Evolutionary conservation across 2,797 vertebrate genomes (phyloP).

Genomic region (Dicrostonyx torquatus): DNA sequence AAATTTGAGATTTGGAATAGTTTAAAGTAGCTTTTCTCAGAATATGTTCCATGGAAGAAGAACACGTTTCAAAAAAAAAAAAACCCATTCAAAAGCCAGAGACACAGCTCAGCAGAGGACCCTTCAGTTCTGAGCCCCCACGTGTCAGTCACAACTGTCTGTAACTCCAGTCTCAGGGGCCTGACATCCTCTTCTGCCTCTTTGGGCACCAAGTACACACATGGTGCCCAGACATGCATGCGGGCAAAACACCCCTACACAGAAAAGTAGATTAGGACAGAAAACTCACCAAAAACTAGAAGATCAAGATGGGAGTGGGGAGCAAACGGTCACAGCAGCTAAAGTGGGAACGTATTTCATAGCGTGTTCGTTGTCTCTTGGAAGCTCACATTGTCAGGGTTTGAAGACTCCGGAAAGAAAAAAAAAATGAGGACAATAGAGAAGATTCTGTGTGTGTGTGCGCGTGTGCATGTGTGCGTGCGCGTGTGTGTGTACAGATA

Average conservation of each 20-base stretch:
- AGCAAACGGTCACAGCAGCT: neutral
- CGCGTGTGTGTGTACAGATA: neutral
- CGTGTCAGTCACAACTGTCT: neutral
- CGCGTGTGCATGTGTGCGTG: neutral
- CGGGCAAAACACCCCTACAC: neutral
- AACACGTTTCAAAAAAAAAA: neutral
- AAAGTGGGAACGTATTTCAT: neutral
- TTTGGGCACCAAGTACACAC: neutral
- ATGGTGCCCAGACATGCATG: neutral
- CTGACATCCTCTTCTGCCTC: neutral
- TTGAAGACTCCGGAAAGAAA: neutral
- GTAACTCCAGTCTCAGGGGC: neutral
- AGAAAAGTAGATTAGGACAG: neutral
- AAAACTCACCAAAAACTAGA: neutral
- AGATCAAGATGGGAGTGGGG: neutral
- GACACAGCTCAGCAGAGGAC: neutral
- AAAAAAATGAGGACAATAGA: neutral
- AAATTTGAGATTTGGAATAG: neutral
- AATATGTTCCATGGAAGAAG: neutral
- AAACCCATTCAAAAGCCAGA: neutral
- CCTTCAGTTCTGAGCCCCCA: neutral
- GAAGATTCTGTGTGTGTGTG: neutral
- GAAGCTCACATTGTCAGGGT: neutral
- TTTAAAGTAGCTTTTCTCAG: constrained; percentile 47
- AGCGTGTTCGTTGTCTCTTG: neutral